Percentiles rank a stretch among this genome's conserved stretches.
phyloP scores from a whole-genome alignment of 2,797 vertebrate genomes.

The Squalus acanthias region DNA sequence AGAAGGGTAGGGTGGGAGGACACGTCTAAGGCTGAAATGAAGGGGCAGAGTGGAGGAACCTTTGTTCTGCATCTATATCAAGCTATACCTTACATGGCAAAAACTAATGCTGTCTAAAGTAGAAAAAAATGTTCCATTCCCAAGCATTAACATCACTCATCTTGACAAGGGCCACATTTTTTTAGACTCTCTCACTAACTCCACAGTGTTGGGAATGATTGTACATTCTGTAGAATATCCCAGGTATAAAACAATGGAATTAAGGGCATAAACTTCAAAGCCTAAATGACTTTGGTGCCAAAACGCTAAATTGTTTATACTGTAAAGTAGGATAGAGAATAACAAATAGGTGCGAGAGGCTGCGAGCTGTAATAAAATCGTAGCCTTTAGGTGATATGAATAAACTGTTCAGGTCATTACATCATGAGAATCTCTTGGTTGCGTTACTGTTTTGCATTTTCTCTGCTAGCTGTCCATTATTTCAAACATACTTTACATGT shows the following conservation, averaged over 20 bases:
- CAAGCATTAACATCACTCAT: background rate
- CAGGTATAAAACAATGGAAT: background rate
- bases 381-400: background rate
- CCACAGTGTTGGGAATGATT: background rate
- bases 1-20: no score
- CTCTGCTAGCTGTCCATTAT: conserved; percentile 24
- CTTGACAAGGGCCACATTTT: background rate
- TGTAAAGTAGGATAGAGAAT: background rate
- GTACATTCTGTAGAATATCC: background rate
- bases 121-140: background rate
- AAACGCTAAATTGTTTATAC: background rate
- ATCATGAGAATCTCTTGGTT: background rate
- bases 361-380: background rate
- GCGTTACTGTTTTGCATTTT: background rate
- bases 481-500: background rate
- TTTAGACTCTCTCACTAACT: background rate
- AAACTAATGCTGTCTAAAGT: no score
- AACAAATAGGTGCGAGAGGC: background rate
- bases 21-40: no score
- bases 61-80: no score
- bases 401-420: background rate
- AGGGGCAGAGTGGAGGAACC: no score
- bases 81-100: no score
- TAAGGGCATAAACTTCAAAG: background rate
- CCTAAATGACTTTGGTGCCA: background rate